These are phyloP conservation scores for Epinotia demarniana DNA, from an alignment of 2,888 invertebrate species.

Conservation along the genomic window DNA sequence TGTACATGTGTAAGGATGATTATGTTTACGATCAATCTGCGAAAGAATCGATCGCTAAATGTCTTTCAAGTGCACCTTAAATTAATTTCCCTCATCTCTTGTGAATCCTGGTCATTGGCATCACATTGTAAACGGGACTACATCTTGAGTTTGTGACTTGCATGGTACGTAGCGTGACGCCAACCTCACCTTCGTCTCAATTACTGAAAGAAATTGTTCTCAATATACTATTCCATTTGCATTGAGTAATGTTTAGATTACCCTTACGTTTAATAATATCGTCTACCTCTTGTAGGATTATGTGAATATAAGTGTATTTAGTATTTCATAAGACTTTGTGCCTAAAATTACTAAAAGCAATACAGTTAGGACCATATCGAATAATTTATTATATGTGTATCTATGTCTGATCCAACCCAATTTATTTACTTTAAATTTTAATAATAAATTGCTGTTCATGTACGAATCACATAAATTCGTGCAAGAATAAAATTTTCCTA, in stretches of 20 bases:
- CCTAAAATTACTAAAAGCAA: constrained; percentile 38
- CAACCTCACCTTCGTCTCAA: too few relatives aligned
- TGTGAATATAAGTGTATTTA: constrained; percentile 1
- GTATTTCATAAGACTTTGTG: constrained; percentile 20
- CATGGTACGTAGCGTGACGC: not conserved
- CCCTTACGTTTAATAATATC: not conserved
- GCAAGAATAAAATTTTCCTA: not conserved
- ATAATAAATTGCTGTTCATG: not conserved
- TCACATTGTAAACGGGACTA: not conserved
- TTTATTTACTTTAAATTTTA: not conserved
- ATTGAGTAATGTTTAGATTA: not conserved
- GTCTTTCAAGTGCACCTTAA: not conserved
- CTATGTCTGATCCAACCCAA: not conserved
- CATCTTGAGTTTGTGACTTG: not conserved
- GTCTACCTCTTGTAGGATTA: not conserved
- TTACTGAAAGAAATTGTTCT: not conserved
- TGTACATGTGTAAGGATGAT: not conserved
- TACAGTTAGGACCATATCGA: constrained; percentile 21
- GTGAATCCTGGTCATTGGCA: not conserved
- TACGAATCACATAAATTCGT: not conserved
- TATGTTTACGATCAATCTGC: not conserved
- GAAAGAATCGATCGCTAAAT: not conserved
- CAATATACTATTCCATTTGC: not conserved
- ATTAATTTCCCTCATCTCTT: not conserved
- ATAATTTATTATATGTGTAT: not conserved